Conservation (phyloP, 2,797 vertebrate genomes). For the Danionella dracula region DNA sequence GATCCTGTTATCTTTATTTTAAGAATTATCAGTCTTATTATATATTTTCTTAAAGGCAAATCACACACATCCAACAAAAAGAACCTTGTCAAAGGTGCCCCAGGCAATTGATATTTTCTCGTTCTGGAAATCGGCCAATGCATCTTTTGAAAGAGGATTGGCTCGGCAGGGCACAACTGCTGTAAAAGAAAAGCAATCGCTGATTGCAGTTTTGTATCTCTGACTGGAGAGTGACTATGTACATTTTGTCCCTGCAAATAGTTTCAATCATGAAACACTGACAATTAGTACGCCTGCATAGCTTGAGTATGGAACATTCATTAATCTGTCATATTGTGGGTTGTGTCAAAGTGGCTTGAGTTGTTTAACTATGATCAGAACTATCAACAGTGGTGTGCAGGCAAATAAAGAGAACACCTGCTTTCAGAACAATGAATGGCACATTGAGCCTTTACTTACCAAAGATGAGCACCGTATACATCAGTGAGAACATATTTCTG, state of each 20-base stretch:
- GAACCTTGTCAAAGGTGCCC: background rate
- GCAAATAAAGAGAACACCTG: constrained; percentile 34
- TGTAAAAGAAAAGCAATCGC: constrained; percentile 12
- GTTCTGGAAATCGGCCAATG: constrained; percentile 6
- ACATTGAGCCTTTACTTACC: no score
- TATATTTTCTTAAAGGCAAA: constrained; percentile 12
- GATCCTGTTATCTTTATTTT: background rate
- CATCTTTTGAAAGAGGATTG: background rate
- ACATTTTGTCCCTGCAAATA: constrained; percentile 37
- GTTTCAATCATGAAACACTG: no score
- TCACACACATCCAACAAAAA: background rate
- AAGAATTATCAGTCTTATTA: no score
- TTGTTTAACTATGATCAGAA: constrained; percentile 15
- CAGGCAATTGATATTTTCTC: background rate
- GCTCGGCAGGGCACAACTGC: background rate
- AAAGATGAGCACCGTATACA: no score
- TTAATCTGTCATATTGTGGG: no score
- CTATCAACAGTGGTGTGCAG: constrained; percentile 27
- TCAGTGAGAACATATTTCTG: no score
- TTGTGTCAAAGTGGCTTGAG: no score
- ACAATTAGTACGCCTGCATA: no score
- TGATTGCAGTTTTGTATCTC: constrained; percentile 8
- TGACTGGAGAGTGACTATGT: background rate
- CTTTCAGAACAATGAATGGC: constrained; percentile 4
- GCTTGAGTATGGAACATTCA: no score